Evolutionary conservation across 1,140 invertebrate species (phyloP), one percentile per base, ranked within the genome.

Genomic region (Euschistus heros): DNA sequence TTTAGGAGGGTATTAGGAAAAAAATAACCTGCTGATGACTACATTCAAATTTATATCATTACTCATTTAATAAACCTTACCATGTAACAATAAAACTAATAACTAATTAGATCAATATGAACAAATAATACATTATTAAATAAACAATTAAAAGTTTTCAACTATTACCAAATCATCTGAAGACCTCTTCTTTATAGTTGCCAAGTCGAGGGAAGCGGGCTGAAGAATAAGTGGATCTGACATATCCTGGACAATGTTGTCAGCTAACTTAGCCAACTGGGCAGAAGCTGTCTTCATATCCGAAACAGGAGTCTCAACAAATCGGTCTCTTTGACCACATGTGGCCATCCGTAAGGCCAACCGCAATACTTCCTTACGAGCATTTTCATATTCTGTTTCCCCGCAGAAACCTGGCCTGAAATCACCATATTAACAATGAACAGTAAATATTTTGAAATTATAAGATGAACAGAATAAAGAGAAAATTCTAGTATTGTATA

Each of bases 161-260:
- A 37, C 3, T 6, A 37, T 73, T 75, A 86, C 84, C 73, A 86
- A 75, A 76, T 86, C 83, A 74, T 87, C 82, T 77, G 87, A 78
- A 75, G 84, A 79, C 80, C 86, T 85, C 74, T 92, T 92, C 69
- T 90, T 90, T 63, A 95, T 80, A 17, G 88, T 91, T 17, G 90
- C 89, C 55, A 92, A 77, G 76, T 92, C 91, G 47, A 96, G 77
- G 18, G 86, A 86, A 7, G 91, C 88, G 13, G 92, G 91, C 75
- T 94, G 91, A 55, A 95, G 79, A 66, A 94, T 84, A 77, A 94
- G 82, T 5, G 92, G 90, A 80, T 96, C 92, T 67, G 82, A 80
- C 64, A 88, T 86, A 70, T 93, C 88, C 76, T 91, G 88, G 68
- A 95, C 88, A 67, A 97, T 86, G 71, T 86, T 85, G 79, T 96